Conservation (phyloP, 2,888 invertebrate genomes). For the Liodrosophila aerea region DNA sequence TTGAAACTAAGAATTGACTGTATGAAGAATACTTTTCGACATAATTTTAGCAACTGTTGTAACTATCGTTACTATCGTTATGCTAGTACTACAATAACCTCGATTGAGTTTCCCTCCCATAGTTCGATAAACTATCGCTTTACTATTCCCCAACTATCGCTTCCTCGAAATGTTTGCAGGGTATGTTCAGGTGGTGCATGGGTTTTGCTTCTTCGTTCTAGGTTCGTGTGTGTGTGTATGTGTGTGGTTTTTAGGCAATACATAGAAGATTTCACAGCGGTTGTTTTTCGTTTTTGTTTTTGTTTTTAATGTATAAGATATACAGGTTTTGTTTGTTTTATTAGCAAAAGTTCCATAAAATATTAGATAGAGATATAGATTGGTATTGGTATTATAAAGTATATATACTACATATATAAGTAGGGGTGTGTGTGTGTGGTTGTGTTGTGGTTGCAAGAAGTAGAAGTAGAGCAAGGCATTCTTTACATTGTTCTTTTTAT, state of each 20-base stretch:
- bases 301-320: constrained; percentile 31
- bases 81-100: too few relatives aligned
- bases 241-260: constrained; percentile 26
- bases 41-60: too few relatives aligned
- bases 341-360: constrained; percentile 54
- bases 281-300: constrained; percentile 18
- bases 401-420: constrained; percentile 11
- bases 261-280: constrained; percentile 52
- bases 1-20: too few relatives aligned
- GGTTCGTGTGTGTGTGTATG: constrained; percentile 2
- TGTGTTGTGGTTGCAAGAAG: constrained; percentile 7
- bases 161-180: constrained; percentile 13
- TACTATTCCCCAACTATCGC: neutral
- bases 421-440: constrained; percentile 16
- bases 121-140: neutral
- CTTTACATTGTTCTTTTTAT: constrained; percentile 17
- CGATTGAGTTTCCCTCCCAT: too few relatives aligned
- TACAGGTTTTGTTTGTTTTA: constrained; percentile 49
- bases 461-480: constrained; percentile 14
- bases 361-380: constrained; percentile 42
- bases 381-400: constrained; percentile 2
- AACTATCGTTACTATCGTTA: too few relatives aligned
- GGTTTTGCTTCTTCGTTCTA: too few relatives aligned
- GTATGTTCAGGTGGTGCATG: constrained; percentile 2
- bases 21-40: too few relatives aligned